Evolutionary conservation across 2,113 vertebrate genomes (phyloP).

Genomic region (Hippotragus niger): DNA sequence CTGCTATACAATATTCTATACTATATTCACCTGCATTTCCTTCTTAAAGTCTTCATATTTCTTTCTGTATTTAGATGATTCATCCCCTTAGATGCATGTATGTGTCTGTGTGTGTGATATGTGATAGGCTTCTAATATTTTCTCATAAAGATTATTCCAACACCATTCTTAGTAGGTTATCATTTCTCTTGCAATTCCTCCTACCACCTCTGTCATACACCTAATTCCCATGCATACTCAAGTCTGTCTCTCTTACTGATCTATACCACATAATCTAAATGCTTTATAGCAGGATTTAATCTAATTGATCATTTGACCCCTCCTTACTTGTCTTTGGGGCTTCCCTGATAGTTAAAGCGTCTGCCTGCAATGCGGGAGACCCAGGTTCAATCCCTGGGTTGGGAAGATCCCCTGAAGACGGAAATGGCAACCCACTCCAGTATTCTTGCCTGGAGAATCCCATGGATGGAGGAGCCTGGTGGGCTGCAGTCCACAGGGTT

Average conservation of each 20-base stretch:
- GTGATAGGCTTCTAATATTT: background rate
- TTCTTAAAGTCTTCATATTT: background rate
- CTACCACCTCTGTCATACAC: background rate
- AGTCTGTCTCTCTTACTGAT: background rate
- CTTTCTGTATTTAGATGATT: background rate
- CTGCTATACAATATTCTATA: background rate
- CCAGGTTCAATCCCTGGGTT: too few species aligned
- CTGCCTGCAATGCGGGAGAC: too few species aligned
- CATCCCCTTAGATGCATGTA: background rate
- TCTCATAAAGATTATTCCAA: background rate
- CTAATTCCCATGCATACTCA: background rate
- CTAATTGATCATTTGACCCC: background rate
- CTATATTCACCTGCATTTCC: background rate
- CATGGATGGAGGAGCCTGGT: too few species aligned
- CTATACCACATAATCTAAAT: background rate
- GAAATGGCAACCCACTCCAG: too few species aligned
- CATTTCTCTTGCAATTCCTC: background rate
- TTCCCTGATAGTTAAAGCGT: background rate
- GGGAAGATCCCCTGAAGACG: too few species aligned
- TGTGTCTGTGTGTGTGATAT: background rate
- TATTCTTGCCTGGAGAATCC: too few species aligned
- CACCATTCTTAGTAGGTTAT: background rate
- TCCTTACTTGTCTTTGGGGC: background rate
- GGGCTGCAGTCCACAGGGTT: fast-evolving
- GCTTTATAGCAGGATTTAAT: background rate